Base-by-base conservation (phyloP, 2,797 vertebrate species). In the Ambastaia sidthimunki region DNA sequence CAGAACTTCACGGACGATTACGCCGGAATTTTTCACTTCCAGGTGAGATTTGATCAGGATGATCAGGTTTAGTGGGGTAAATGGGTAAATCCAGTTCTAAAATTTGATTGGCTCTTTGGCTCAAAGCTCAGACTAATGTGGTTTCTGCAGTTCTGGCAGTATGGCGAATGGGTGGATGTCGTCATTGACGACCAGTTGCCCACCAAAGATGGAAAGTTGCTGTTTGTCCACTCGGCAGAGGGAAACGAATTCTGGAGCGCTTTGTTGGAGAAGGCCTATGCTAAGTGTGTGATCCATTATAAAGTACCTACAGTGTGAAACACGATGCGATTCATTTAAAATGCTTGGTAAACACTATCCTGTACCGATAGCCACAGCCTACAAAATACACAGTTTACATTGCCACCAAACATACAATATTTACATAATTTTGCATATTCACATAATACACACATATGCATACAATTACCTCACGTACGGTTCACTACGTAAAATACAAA, bases 1-100 rank as follows among this genome's bases (percentile, higher is more conserved):
- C 96, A 97, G 89, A 96, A 92, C 84, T 98, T 97, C 86, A 90
- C 91, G 31, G 92, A 95, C 0, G 87, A 93, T 80, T 96, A 97
- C 1, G 93, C 94, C 0, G 96, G 96, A 34, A 96, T 98, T 89
- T 98, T 98, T 90, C 96, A 93, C 72, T 98, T 97, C 89, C 96
- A 96, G 94, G 96, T n/a, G n/a, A n/a, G n/a, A n/a, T n/a, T n/a
- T n/a, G n/a, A n/a, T n/a, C n/a, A n/a, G n/a, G n/a, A n/a, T n/a
- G n/a, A n/a, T n/a, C n/a, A n/a, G n/a, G n/a, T n/a, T n/a, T n/a
- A n/a, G n/a, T n/a, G n/a, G n/a, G n/a, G n/a, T n/a, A n/a, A n/a
- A n/a, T n/a, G n/a, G n/a, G n/a, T n/a, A n/a, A n/a, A n/a, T n/a
- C n/a, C n/a, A n/a, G n/a, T n/a, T n/a, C n/a, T n/a, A n/a, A n/a